These are phyloP conservation scores for Siniperca undulata DNA, from an alignment of 2,797 vertebrate genomes.

Conservation along the genomic window DNA sequence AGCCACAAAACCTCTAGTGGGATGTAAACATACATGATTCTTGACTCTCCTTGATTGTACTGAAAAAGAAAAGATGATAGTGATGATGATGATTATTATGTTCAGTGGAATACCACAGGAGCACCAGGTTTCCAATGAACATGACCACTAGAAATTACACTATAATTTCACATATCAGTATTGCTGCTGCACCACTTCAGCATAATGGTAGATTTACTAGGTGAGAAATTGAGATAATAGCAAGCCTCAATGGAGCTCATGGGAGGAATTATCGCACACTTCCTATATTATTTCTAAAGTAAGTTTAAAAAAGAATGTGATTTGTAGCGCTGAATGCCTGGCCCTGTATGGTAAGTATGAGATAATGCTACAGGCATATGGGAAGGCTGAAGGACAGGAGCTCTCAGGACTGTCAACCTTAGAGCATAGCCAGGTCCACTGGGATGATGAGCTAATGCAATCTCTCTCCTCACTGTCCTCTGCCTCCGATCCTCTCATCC, in stretches of 20 bases:
- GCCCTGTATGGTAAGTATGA: conserved; percentile 60
- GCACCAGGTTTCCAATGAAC: not conserved
- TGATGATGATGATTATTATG: not conserved
- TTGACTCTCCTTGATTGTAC: not conserved
- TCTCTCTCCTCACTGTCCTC: conserved; percentile 71
- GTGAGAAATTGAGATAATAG: conserved; percentile 35
- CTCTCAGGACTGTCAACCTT: conserved; percentile 77
- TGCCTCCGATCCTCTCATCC: conserved; percentile 71
- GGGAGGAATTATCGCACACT: conserved; percentile 17
- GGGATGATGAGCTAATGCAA: conserved; percentile 77
- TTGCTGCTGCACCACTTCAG: conserved; percentile 5
- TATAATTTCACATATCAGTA: conserved; percentile 17
- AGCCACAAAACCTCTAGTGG: not conserved
- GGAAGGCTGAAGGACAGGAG: conserved; percentile 74
- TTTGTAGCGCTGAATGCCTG: conserved; percentile 51
- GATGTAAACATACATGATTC: not conserved
- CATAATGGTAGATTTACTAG: conserved; percentile 20
- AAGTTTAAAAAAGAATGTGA: conserved; percentile 36
- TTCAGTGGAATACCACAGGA: not conserved
- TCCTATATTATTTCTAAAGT: conserved; percentile 30
- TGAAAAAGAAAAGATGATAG: too few relatives aligned
- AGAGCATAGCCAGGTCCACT: conserved; percentile 64
- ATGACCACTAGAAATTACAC: not conserved
- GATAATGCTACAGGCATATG: conserved; percentile 67
- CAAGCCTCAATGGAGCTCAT: conserved; percentile 6